phyloP scores from a whole-genome alignment of 2,888 invertebrate genomes.

The Tipula vernalis region DNA sequence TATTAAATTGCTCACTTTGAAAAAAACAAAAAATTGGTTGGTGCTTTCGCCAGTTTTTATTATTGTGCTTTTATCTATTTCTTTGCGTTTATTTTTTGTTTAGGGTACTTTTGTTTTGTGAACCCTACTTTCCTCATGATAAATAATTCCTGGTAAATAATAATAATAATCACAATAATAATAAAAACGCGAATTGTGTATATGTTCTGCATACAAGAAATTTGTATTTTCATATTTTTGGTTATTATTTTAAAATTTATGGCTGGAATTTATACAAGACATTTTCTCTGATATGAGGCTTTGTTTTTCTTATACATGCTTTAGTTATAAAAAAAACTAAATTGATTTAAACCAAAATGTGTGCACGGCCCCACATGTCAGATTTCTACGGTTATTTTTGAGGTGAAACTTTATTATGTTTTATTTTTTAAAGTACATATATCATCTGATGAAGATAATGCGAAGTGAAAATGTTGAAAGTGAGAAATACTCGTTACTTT shows the following conservation, averaged over 20 bases:
- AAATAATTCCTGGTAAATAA: neutral
- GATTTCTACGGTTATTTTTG: too few relatives aligned
- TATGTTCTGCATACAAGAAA: neutral
- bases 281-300: neutral
- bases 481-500: too few relatives aligned
- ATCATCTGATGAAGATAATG: too few relatives aligned
- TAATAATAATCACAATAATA: neutral
- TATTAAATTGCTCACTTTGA: neutral
- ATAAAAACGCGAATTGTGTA: neutral
- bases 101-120: neutral
- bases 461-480: too few relatives aligned
- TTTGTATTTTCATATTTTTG: neutral
- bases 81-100: neutral
- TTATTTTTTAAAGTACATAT: too few relatives aligned
- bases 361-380: too few relatives aligned
- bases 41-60: neutral
- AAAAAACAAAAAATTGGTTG: neutral
- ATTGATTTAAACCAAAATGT: too few relatives aligned
- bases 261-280: neutral
- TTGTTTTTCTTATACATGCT: neutral
- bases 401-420: too few relatives aligned
- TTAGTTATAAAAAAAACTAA: neutral
- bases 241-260: neutral
- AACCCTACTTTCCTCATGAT: neutral
- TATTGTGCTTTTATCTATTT: neutral